Evolutionary conservation across 1,140 invertebrate genomes (phyloP), one percentile per base, ranked within the genome.

Genomic region (Diachasmimorpha longicaudata): DNA sequence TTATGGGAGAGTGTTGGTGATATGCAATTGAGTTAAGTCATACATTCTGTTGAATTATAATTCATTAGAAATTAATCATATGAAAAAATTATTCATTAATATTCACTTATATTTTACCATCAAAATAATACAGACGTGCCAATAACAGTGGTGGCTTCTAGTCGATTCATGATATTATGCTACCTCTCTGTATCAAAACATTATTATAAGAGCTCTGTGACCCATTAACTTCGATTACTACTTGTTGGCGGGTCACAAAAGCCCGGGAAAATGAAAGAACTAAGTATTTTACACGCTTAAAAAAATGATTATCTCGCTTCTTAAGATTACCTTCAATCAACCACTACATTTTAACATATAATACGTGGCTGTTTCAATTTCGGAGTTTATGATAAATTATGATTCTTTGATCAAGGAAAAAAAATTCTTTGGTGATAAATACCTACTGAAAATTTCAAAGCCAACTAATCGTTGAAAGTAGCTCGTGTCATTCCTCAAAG

Each of bases 1-100:
- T 11, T 46, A 55, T 39, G 72, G 42, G 63, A 58, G 21, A 46
- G 42, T 68, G 58, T 74, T 63, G 66, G n/a, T 16, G 42, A 42
- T 58, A 63, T 58, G 72, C 72, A 58, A 74, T 63, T 70, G 63
- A 66, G n/a, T 39, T 39, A 74, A n/a, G n/a, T n/a, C n/a, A n/a
- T n/a, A n/a, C n/a, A 31, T 31, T 31, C 31, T 31, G 31, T 31
- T 31, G 31, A 6, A 31, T 31, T 31, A 31, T 31, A 31, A 31
- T 31, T 31, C 2, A 31, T 31, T 31, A 31, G 2, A 31, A 31
- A 31, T 31, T 31, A 31, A 31, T 46, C 4, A 46, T n/a, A n/a
- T n/a, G n/a, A n/a, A n/a, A n/a, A n/a, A n/a, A n/a, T n/a, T n/a
- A n/a, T n/a, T n/a, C n/a, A n/a, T n/a, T n/a, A 46, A 46, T 10